A percentile compares a stretch with the other conserved stretches of the same genome.
phyloP scores from a whole-genome alignment of 2,797 vertebrate genomes.

The Channa striata region DNA sequence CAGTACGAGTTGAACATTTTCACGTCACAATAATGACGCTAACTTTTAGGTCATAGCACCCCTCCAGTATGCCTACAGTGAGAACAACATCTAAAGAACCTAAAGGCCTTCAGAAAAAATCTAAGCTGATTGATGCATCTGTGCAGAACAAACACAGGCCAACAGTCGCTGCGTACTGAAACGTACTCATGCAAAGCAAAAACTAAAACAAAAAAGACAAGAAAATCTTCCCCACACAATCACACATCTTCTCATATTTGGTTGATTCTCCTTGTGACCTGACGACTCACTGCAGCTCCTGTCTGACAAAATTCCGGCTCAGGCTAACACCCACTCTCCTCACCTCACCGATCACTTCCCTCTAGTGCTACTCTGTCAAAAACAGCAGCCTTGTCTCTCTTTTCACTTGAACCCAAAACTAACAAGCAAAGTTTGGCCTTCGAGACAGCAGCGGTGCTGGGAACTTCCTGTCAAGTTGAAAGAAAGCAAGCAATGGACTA shows the following conservation, averaged over 20 bases:
- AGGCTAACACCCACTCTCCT: slow-evolving; percentile 58
- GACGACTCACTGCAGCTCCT: slow-evolving; percentile 41
- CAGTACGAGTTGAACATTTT: background rate
- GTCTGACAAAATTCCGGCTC: slow-evolving; percentile 60
- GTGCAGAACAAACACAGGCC: background rate
- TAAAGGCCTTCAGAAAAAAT: no score
- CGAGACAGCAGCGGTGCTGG: slow-evolving; percentile 40
- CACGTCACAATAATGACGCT: no score
- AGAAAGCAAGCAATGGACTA: slow-evolving; percentile 66
- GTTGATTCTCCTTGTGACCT: slow-evolving; percentile 20
- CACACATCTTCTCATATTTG: slow-evolving; percentile 21
- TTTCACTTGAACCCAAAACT: slow-evolving; percentile 71
- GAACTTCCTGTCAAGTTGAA: slow-evolving; percentile 73
- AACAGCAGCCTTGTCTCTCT: slow-evolving; percentile 73
- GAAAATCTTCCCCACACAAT: background rate
- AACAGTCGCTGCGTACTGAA: background rate
- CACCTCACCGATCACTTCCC: slow-evolving; percentile 65
- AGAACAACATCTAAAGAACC: no score
- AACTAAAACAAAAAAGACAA: background rate
- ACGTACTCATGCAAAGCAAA: no score
- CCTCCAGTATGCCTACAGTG: no score
- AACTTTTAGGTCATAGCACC: no score
- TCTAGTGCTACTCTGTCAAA: slow-evolving; percentile 70
- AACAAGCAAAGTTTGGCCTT: slow-evolving; percentile 78
- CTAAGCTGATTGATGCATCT: no score